Conservation (phyloP, 1,140 invertebrate genomes). For the Drosophila prosaltans region DNA sequence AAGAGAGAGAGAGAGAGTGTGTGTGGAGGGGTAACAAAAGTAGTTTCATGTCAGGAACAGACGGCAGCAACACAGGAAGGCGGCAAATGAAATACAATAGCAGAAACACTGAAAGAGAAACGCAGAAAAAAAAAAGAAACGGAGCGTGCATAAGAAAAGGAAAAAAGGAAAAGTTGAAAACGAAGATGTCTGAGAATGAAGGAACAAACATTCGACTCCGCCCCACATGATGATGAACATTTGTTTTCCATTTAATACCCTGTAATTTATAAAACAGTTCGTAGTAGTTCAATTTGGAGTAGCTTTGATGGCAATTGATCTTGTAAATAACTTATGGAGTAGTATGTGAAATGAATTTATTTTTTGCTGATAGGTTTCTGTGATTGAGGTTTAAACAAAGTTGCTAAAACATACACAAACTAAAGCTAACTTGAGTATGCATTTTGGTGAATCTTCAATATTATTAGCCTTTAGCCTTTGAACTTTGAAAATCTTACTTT, state of each 20-base stretch:
- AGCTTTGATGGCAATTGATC: not conserved
- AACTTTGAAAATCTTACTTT: too few relatives aligned
- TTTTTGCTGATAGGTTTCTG: too few relatives aligned
- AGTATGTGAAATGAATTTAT: not conserved
- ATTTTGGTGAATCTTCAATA: too few relatives aligned
- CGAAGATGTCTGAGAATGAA: slow-evolving; percentile 36
- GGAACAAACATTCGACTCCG: slow-evolving; percentile 14
- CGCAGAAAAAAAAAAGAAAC: slow-evolving; percentile 16
- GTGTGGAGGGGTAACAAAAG: slow-evolving; percentile 11
- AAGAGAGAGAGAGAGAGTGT: not conserved
- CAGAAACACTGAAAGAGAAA: slow-evolving; percentile 4
- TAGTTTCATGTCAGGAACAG: slow-evolving; percentile 54
- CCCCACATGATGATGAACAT: not conserved
- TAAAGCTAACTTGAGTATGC: too few relatives aligned
- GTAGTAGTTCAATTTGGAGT: not conserved
- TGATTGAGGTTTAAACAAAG: too few relatives aligned
- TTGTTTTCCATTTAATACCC: slow-evolving; percentile 11
- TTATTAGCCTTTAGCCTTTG: too few relatives aligned
- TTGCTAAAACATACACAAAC: too few relatives aligned
- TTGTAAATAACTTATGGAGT: not conserved
- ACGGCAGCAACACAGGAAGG: slow-evolving; percentile 29
- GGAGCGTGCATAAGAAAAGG: not conserved
- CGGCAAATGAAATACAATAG: slow-evolving; percentile 19
- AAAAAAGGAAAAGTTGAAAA: slow-evolving; percentile 4
- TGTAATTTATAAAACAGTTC: too few relatives aligned